A percentile compares a stretch with the other conserved stretches of the same genome.
phyloP scores from a whole-genome alignment of 2,888 invertebrate genomes.

The Lottia scabra region DNA sequence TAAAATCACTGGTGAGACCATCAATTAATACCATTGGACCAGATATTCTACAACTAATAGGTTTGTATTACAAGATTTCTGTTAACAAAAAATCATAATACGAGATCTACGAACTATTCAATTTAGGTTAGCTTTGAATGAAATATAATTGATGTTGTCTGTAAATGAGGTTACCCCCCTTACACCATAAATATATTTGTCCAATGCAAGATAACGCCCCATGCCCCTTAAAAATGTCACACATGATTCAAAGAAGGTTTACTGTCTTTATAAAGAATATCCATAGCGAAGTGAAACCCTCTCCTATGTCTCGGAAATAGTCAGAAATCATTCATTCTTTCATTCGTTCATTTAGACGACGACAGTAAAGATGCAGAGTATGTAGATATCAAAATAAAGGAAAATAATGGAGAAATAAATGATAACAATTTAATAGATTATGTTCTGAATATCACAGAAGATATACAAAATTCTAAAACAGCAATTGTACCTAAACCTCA shows the following conservation, averaged over 20 bases:
- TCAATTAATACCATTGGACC: background rate
- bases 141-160: too few species aligned
- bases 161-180: too few species aligned
- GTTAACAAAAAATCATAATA: background rate
- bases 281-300: too few species aligned
- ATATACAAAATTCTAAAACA: background rate
- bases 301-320: too few species aligned
- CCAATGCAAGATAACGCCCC: too few species aligned
- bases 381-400: conserved; percentile 22
- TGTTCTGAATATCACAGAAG: conserved; percentile 27
- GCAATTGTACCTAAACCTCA: background rate
- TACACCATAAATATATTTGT: too few species aligned
- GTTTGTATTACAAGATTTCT: background rate
- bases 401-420: conserved; percentile 24
- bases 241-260: too few species aligned
- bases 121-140: background rate
- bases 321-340: too few species aligned
- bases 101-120: background rate
- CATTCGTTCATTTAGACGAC: conserved; percentile 17
- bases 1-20: conserved; percentile 4
- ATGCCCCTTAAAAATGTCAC: too few species aligned
- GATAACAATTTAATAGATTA: conserved; percentile 33
- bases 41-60: conserved; percentile 12
- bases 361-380: conserved; percentile 17
- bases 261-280: too few species aligned